Evolutionary conservation across 2,888 invertebrate genomes (phyloP).

Genomic region (Hesperia comma): DNA sequence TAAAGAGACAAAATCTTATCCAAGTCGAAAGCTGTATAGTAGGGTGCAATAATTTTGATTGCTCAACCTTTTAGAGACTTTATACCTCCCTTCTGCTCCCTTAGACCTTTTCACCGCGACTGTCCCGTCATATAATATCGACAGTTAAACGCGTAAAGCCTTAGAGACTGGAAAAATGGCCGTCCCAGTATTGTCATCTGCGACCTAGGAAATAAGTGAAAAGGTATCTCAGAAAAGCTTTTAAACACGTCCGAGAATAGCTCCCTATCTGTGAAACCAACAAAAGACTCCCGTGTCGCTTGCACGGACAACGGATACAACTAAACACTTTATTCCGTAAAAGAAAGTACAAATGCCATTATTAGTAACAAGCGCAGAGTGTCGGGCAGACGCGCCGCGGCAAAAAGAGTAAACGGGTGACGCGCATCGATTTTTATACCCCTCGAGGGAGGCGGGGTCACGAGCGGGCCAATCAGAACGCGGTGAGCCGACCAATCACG

Average conservation of each 20-base stretch:
- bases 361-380: constrained; percentile 77
- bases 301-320: constrained; percentile 76
- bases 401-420: constrained; percentile 68
- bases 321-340: constrained; percentile 78
- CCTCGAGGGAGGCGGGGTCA: constrained; percentile 75
- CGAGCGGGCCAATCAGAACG: constrained; percentile 74
- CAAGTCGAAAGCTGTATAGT: neutral
- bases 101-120: constrained; percentile 13
- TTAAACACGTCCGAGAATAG: constrained; percentile 66
- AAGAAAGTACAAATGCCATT: constrained; percentile 78
- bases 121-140: constrained; percentile 44
- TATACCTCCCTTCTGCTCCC: constrained; percentile 13
- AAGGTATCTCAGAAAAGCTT: constrained; percentile 65
- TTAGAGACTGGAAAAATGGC: constrained; percentile 50
- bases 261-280: constrained; percentile 61
- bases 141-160: constrained; percentile 48
- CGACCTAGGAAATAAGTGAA: constrained; percentile 62
- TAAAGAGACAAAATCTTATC: too few species aligned
- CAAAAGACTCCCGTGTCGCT: constrained; percentile 74
- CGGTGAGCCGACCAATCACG: constrained; percentile 79
- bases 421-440: constrained; percentile 82
- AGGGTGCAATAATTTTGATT: constrained; percentile 26
- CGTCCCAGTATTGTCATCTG: constrained; percentile 50
- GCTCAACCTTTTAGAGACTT: constrained; percentile 32
- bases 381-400: constrained; percentile 69